Evolutionary conservation across 2,888 invertebrate genomes (phyloP), one percentile per base, ranked within the genome.

Genomic region (Halictus quadricinctus): DNA sequence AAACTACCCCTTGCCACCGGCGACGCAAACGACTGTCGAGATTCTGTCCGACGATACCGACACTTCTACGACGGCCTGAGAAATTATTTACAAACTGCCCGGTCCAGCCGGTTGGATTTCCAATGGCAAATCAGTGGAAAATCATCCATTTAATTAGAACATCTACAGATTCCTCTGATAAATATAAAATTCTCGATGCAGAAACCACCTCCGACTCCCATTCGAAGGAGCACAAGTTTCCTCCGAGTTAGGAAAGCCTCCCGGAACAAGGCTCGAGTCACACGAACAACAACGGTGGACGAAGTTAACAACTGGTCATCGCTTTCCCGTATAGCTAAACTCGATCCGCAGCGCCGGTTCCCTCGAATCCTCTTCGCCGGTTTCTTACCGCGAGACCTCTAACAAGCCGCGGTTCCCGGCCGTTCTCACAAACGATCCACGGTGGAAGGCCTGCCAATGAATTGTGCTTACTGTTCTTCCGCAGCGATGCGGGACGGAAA

Each of bases 401-500:
- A 84, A 85, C 76, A 70, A 76, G 85, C 76, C 64, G 76, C 58
- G 58, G 43, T 72, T 50, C 50, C 72, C 18, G 36, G 66, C 73
- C 81, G 78, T 85, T 89, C 86, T 82, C 88, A 85, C 87, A 82
- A 86, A 72, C 86, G 84, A 80, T 46, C 70, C 69, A 58, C 83
- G 79, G 54, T 72, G 15, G 64, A 64, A 43, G 76, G 74, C 46
- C 50, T 77, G 83, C 76, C 87, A 85, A 89, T 89, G 89, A 89
- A 89, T 89, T 80, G 89, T 83, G 85, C 85, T 85, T 76, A 87
- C 86, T 89, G 90, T 89, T 89, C 74, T 85, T 87, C 86, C 83
- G 88, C 89, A 87, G 88, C 87, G 90, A 89, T 86, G 86, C 89
- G 88, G 84, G 76, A 89, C 90, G 90, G 89, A 90, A 91, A 91